Conservation (phyloP, 2,888 invertebrate genomes). For the Amphipyra berbera region DNA sequence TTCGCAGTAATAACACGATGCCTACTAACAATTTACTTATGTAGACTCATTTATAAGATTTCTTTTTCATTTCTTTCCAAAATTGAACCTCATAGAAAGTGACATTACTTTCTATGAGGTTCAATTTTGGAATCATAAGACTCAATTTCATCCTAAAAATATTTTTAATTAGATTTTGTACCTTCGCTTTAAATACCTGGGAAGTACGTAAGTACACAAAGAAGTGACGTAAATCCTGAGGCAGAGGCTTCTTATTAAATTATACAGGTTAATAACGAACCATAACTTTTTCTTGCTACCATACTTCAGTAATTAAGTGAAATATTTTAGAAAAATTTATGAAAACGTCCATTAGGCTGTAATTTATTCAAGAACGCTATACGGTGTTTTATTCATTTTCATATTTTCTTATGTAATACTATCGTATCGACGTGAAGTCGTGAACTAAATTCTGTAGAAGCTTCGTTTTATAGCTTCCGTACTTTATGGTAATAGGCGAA, state of each 20-base stretch:
- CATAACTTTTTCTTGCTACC: slow-evolving; percentile 33
- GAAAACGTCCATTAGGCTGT: slow-evolving; percentile 43
- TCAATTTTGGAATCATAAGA: slow-evolving; percentile 3
- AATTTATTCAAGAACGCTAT: slow-evolving; percentile 58
- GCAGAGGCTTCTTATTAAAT: slow-evolving; percentile 26
- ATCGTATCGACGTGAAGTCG: slow-evolving; percentile 67
- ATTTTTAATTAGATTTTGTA: slow-evolving; percentile 25
- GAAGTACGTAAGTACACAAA: slow-evolving; percentile 19
- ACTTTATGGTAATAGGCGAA: slow-evolving; percentile 81
- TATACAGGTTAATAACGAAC: slow-evolving; percentile 41
- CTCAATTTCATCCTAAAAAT: slow-evolving; percentile 1
- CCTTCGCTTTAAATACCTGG: slow-evolving; percentile 10
- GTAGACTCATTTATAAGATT: slow-evolving; percentile 8
- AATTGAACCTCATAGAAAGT: slow-evolving; percentile 1
- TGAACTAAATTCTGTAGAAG: slow-evolving; percentile 75
- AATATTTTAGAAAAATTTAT: slow-evolving; percentile 48
- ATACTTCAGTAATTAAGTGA: slow-evolving; percentile 47
- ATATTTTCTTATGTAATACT: slow-evolving; percentile 65
- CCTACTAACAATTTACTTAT: slow-evolving; percentile 8
- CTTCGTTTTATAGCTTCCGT: slow-evolving; percentile 79
- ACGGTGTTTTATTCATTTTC: slow-evolving; percentile 66
- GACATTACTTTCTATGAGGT: too few relatives aligned
- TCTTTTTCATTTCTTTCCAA: background rate
- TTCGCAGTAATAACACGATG: slow-evolving; percentile 3
- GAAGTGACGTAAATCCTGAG: slow-evolving; percentile 23